phyloP scores from a whole-genome alignment of 1,140 invertebrate species.

The Hestina assimilis region DNA sequence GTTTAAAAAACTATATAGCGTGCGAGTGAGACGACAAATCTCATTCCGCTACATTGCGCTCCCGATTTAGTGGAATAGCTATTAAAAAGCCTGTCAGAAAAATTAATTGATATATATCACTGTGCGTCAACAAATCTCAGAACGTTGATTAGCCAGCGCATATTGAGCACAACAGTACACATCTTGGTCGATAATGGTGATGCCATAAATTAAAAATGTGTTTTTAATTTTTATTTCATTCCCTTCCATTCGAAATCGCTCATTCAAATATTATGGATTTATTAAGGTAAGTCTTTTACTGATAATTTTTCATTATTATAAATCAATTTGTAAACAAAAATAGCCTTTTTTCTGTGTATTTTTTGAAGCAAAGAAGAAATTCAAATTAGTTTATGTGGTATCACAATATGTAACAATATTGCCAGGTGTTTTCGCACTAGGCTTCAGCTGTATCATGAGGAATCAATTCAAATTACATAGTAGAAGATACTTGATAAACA shows the following conservation, averaged over 20 bases:
- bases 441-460: too few species aligned
- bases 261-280: slow-evolving; percentile 11
- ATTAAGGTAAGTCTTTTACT: slow-evolving; percentile 26
- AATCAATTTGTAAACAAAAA: not conserved
- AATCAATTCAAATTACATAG: too few species aligned
- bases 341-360: too few species aligned
- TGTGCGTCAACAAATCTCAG: slow-evolving; percentile 45
- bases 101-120: slow-evolving; percentile 66
- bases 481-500: too few species aligned
- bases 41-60: slow-evolving; percentile 1
- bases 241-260: not conserved
- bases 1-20: not conserved
- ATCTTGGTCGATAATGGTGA: slow-evolving; percentile 7
- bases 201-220: slow-evolving; percentile 12
- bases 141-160: slow-evolving; percentile 33
- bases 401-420: too few species aligned
- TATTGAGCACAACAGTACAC: slow-evolving; percentile 10
- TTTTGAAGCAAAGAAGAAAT: too few species aligned
- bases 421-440: too few species aligned
- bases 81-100: slow-evolving; percentile 40
- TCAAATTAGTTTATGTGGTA: too few species aligned
- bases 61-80: slow-evolving; percentile 9
- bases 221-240: slow-evolving; percentile 11
- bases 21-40: not conserved
- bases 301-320: not conserved